A percentile compares a stretch with the other conserved stretches of the same genome.
Conservation (phyloP, 2,113 vertebrate genomes). For the Rhinoptilus africanus region DNA sequence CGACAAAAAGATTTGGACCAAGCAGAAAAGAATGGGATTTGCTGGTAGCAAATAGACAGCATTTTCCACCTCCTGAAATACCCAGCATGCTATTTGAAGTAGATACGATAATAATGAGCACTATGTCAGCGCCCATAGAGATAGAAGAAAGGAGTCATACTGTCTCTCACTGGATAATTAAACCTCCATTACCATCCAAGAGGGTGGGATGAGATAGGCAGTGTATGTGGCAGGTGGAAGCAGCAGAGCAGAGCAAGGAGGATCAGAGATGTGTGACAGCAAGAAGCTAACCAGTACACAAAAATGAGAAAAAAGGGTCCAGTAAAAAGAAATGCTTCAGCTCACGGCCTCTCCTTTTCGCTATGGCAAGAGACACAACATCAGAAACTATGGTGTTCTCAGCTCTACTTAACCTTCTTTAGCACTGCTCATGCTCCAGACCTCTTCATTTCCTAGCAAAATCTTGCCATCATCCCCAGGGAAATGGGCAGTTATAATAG, state of each 20-base stretch:
- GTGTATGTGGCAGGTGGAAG: background rate
- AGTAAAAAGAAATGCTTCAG: background rate
- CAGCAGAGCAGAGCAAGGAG: background rate
- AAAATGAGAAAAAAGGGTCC: background rate
- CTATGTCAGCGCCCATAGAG: background rate
- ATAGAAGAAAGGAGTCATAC: background rate
- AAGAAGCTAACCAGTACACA: background rate
- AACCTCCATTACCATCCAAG: background rate
- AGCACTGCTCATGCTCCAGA: background rate
- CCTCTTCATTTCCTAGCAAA: background rate
- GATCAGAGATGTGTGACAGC: background rate
- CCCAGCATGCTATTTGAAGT: background rate
- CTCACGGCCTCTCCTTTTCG: background rate
- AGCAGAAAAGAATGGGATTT: background rate
- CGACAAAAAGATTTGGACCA: background rate
- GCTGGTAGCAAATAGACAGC: background rate
- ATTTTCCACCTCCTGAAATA: conserved; percentile 24
- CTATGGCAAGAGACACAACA: background rate
- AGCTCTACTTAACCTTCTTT: background rate
- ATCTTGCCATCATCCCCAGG: background rate
- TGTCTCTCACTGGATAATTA: background rate
- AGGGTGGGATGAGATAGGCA: background rate
- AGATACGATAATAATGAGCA: background rate
- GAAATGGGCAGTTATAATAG: background rate
- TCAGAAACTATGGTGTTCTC: background rate